A percentile compares a stretch with the other conserved stretches of the same genome.
phyloP scores from a whole-genome alignment of 30 jellyfish, hydroid and myxozoan species.

The Pelagia noctiluca region DNA sequence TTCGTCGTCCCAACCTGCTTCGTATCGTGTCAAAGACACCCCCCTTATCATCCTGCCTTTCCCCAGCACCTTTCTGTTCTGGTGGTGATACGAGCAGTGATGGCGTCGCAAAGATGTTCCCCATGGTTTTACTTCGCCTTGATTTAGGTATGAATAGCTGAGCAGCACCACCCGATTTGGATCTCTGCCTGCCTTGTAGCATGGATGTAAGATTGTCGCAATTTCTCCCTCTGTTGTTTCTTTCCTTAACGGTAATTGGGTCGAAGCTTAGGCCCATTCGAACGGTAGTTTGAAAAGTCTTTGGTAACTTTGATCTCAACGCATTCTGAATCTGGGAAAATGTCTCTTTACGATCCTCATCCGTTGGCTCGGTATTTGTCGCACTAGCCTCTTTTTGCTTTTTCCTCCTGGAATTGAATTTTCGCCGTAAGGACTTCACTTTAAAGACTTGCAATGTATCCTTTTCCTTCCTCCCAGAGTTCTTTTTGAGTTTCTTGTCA shows the following conservation, averaged over 20 bases:
- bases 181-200: conserved; percentile 36
- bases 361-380: background rate
- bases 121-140: conserved; percentile 7
- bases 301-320: conserved; percentile 66
- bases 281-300: conserved; percentile 72
- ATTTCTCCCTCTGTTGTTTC: conserved; percentile 45
- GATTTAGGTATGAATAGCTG: background rate
- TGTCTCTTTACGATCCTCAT: conserved; percentile 33
- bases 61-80: background rate
- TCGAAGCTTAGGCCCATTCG: conserved; percentile 77
- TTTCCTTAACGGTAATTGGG: conserved; percentile 63
- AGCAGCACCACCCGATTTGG: conserved; percentile 35
- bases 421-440: conserved; percentile 10
- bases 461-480: background rate
- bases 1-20: conserved; percentile 13
- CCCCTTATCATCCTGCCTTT: background rate
- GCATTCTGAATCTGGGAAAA: conserved; percentile 61
- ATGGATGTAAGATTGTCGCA: conserved; percentile 21
- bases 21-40: conserved; percentile 30
- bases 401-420: conserved; percentile 15
- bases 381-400: background rate
- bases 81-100: conserved; percentile 64
- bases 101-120: conserved; percentile 14
- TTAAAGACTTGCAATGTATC: background rate
- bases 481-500: background rate